phyloP scores from a whole-genome alignment of 2,888 invertebrate species.

The Drosophila macrospina region DNA sequence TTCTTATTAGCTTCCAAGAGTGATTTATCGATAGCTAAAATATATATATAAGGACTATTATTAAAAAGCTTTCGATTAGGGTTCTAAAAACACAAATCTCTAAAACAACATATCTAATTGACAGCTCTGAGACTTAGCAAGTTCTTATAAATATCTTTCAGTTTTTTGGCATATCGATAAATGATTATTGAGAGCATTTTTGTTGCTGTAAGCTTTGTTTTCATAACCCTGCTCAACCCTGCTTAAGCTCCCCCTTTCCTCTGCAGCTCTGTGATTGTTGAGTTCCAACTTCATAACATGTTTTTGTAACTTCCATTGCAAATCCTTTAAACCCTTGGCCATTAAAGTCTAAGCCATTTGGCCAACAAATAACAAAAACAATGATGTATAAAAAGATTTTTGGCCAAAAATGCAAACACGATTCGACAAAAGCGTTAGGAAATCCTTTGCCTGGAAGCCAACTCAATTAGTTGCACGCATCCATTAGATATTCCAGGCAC shows the following conservation, averaged over 20 bases:
- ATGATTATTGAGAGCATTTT: background rate
- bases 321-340: conserved; percentile 20
- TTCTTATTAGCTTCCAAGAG: too few species aligned
- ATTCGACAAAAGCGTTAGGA: conserved; percentile 29
- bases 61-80: too few species aligned
- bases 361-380: conserved; percentile 16
- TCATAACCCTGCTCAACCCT: background rate
- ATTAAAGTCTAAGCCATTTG: conserved; percentile 50
- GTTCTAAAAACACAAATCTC: too few species aligned
- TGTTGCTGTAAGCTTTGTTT: background rate
- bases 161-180: too few species aligned
- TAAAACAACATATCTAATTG: too few species aligned
- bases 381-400: conserved; percentile 54
- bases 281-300: conserved; percentile 4
- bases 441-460: conserved; percentile 54
- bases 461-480: conserved; percentile 79
- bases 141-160: too few species aligned
- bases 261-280: too few species aligned
- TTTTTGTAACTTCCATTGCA: conserved; percentile 10
- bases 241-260: background rate
- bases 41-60: too few species aligned
- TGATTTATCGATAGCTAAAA: too few species aligned
- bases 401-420: conserved; percentile 48
- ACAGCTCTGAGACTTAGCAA: too few species aligned
- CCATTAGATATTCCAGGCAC: conserved; percentile 77